phyloP scores from a whole-genome alignment of 2,113 vertebrate species.

The Anthoscopus minutus region DNA sequence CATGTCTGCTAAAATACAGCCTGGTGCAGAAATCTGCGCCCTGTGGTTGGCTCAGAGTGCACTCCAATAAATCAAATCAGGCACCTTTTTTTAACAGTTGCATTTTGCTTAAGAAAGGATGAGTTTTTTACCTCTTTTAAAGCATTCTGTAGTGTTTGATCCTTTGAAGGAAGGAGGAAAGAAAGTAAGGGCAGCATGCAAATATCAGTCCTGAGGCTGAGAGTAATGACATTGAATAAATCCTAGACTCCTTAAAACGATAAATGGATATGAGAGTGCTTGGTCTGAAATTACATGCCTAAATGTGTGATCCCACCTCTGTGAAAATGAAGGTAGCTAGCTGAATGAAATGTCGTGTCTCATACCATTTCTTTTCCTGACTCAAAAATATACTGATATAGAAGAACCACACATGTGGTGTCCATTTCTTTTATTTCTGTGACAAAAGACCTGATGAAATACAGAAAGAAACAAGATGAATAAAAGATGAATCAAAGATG shows the following conservation, averaged over 20 bases:
- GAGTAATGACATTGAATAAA: not conserved
- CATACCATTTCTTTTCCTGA: not conserved
- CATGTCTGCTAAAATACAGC: not conserved
- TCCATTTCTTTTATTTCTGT: not conserved
- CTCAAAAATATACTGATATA: not conserved
- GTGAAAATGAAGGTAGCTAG: not conserved
- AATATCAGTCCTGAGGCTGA: not conserved
- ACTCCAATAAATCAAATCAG: not conserved
- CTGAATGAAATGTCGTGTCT: not conserved
- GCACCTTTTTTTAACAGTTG: not conserved
- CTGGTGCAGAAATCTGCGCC: not conserved
- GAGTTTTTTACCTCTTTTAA: not conserved
- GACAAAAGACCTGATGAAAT: not conserved
- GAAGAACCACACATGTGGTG: not conserved
- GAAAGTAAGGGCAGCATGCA: not conserved
- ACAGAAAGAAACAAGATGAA: not conserved
- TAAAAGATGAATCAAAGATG: not conserved
- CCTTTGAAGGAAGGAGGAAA: not conserved
- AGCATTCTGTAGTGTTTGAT: not conserved
- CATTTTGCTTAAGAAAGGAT: not conserved
- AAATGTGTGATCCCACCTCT: not conserved
- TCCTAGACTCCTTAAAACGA: not conserved
- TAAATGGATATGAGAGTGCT: not conserved
- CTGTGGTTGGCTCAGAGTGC: not conserved
- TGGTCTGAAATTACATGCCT: not conserved